These are phyloP conservation scores for Troides helena DNA, from an alignment of 2,888 invertebrate genomes.

Conservation along the genomic window DNA sequence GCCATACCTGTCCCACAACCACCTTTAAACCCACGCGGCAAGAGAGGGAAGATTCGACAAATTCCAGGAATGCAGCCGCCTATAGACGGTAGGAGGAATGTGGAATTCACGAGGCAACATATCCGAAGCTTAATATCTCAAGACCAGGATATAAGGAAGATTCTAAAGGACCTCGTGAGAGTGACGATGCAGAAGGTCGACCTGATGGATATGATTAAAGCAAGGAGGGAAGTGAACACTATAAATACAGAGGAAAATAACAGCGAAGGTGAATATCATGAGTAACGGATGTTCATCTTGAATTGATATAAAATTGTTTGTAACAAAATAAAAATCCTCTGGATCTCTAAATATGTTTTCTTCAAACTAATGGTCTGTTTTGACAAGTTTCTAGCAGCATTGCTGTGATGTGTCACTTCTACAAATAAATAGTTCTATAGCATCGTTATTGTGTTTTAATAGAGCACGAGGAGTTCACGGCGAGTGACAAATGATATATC, in stretches of 20 bases:
- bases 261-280: constrained; percentile 23
- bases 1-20: constrained; percentile 32
- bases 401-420: constrained; percentile 3
- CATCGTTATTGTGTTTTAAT: constrained; percentile 15
- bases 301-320: too few species aligned
- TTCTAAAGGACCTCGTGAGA: constrained; percentile 66
- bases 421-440: constrained; percentile 6
- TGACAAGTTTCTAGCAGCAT: constrained; percentile 12
- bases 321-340: too few species aligned
- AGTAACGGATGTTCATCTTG: not conserved
- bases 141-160: constrained; percentile 69
- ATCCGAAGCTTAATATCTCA: constrained; percentile 63
- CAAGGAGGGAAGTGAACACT: constrained; percentile 30
- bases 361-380: constrained; percentile 3
- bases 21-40: constrained; percentile 37
- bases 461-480: not conserved
- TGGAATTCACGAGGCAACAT: constrained; percentile 58
- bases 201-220: constrained; percentile 52
- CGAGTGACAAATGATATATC: constrained; percentile 12
- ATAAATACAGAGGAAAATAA: constrained; percentile 17
- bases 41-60: constrained; percentile 46
- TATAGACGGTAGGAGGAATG: constrained; percentile 47
- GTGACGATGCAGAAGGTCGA: constrained; percentile 73
- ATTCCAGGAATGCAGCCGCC: constrained; percentile 35
- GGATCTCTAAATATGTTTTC: not conserved